These are phyloP conservation scores for Ephydatia muelleri DNA, from an alignment of 37 sponge, comb jelly and placozoan species.

Conservation along the genomic window DNA sequence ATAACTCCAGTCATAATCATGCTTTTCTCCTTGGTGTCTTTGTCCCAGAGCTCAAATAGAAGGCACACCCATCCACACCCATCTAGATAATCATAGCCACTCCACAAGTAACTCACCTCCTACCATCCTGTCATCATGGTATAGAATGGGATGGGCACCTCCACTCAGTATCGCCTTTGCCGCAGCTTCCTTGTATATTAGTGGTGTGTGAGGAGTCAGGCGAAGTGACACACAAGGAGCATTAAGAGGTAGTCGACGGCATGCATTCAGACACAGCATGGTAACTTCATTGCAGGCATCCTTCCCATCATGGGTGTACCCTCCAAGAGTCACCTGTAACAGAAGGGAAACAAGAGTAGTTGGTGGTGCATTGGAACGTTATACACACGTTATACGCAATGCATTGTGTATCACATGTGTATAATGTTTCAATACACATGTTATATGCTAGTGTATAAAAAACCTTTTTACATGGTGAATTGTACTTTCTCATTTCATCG, in stretches of 20 bases:
- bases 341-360: too few relatives aligned
- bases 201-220: slow-evolving; percentile 27
- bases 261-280: slow-evolving; percentile 45
- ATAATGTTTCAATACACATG: too few relatives aligned
- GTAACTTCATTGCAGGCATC: slow-evolving; percentile 54
- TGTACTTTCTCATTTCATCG: too few relatives aligned
- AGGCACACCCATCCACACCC: too few relatives aligned
- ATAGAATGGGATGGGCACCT: slow-evolving; percentile 52
- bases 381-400: too few relatives aligned
- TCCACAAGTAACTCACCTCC: background rate
- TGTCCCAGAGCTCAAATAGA: too few relatives aligned
- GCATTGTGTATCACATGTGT: too few relatives aligned
- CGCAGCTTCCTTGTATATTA: slow-evolving; percentile 8
- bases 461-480: too few relatives aligned
- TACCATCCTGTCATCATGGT: slow-evolving; percentile 52
- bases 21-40: too few relatives aligned
- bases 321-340: slow-evolving; percentile 46
- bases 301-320: slow-evolving; percentile 15
- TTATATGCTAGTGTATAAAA: too few relatives aligned
- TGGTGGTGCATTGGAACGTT: too few relatives aligned
- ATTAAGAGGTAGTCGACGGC: slow-evolving; percentile 53
- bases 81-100: background rate
- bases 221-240: slow-evolving; percentile 62
- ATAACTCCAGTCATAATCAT: too few relatives aligned
- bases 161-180: slow-evolving; percentile 53